These are phyloP conservation scores for Caretta caretta DNA, from an alignment of 2,113 vertebrate genomes.

Conservation along the genomic window DNA sequence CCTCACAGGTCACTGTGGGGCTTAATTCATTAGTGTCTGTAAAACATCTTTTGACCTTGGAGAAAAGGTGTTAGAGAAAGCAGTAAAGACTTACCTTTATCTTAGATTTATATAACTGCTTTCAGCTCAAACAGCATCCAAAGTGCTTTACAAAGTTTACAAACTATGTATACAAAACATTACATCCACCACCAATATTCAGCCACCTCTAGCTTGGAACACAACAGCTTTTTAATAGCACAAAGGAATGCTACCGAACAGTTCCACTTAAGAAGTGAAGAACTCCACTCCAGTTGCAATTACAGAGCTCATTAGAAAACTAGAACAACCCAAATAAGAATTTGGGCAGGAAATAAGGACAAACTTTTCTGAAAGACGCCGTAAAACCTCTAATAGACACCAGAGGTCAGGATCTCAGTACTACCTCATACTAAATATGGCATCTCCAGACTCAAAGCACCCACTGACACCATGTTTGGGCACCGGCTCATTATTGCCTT, in stretches of 20 bases:
- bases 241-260: background rate
- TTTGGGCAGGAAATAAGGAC: background rate
- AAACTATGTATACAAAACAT: background rate
- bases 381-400: background rate
- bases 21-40: background rate
- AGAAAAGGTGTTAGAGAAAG: background rate
- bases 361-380: background rate
- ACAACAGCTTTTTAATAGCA: background rate
- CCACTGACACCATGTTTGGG: background rate
- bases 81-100: background rate
- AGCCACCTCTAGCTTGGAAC: background rate
- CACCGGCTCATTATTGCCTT: background rate
- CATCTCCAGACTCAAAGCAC: background rate
- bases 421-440: background rate
- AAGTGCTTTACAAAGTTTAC: background rate
- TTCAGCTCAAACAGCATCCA: background rate
- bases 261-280: background rate
- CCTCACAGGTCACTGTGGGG: background rate
- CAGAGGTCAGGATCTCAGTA: background rate
- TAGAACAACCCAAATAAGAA: background rate
- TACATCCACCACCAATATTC: background rate
- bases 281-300: background rate
- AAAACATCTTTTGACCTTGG: rapidly evolving
- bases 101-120: background rate
- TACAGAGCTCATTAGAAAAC: background rate